These are phyloP conservation scores for Scartelaos histophorus DNA, from an alignment of 2,113 vertebrate species.

Conservation along the genomic window DNA sequence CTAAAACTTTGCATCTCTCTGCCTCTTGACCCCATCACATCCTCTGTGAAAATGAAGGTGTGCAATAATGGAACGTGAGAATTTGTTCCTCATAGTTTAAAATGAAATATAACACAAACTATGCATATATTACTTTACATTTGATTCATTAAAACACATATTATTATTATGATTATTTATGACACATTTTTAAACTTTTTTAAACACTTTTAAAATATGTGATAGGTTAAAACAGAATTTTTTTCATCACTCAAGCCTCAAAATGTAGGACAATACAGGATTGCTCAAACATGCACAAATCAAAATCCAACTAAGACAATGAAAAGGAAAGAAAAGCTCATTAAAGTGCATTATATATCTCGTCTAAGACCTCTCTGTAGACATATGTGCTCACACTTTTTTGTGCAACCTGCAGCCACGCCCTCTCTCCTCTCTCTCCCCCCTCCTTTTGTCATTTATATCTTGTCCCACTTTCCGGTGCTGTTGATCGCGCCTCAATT, in stretches of 20 bases:
- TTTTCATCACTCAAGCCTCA: too few species aligned
- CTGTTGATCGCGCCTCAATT: slow-evolving; percentile 24
- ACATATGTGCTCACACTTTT: slow-evolving; percentile 26
- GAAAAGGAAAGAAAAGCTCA: neutral
- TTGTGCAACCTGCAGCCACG: slow-evolving; percentile 12
- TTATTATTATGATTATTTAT: too few species aligned
- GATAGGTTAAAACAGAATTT: too few species aligned
- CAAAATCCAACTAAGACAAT: too few species aligned
- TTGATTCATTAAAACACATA: too few species aligned
- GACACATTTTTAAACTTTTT: too few species aligned
- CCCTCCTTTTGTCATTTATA: slow-evolving; percentile 28
- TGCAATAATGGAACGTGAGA: slow-evolving; percentile 31
- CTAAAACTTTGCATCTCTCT: slow-evolving; percentile 10
- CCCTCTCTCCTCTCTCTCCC: slow-evolving; percentile 9
- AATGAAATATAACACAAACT: neutral
- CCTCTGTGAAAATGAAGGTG: slow-evolving; percentile 17
- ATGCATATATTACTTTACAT: too few species aligned
- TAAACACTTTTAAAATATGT: too few species aligned
- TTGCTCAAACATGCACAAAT: too few species aligned
- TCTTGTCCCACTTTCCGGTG: slow-evolving; percentile 12
- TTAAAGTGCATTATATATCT: neutral
- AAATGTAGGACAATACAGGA: too few species aligned
- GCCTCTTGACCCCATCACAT: slow-evolving; percentile 11
- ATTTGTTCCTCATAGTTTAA: too few species aligned
- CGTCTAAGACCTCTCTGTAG: slow-evolving; percentile 26